A percentile compares a stretch with the other conserved stretches of the same genome.
Evolutionary conservation across 2,113 vertebrate genomes (phyloP).

Genomic region (Heterotilapia buettikoferi): DNA sequence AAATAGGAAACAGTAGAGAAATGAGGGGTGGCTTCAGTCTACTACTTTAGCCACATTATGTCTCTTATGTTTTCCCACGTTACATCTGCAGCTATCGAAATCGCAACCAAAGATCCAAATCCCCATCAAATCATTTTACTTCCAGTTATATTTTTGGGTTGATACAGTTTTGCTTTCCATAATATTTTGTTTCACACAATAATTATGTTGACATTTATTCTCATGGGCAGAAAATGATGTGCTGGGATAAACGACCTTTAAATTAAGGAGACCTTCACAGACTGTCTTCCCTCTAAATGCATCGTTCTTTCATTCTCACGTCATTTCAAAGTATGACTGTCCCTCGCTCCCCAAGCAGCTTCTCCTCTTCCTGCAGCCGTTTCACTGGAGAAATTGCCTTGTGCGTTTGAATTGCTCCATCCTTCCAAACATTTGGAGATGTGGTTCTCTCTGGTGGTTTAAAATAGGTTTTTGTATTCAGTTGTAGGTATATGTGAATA

Average conservation of each 20-base stretch:
- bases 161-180: neutral
- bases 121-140: neutral
- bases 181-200: neutral
- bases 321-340: slow-evolving; percentile 13
- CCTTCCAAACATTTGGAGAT: neutral
- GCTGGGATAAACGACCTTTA: neutral
- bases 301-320: neutral
- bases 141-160: neutral
- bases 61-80: neutral
- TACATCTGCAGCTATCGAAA: neutral
- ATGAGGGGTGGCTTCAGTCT: neutral
- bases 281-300: neutral
- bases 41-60: neutral
- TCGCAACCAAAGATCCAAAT: neutral
- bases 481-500: slow-evolving; percentile 1
- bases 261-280: neutral
- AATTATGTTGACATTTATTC: neutral
- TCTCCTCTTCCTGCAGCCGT: neutral
- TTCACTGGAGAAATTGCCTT: slow-evolving; percentile 10
- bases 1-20: neutral
- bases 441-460: slow-evolving; percentile 8
- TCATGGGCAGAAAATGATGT: neutral
- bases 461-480: slow-evolving; percentile 35
- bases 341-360: slow-evolving; percentile 11
- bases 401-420: neutral